Conservation (phyloP, 1,140 invertebrate species). For the Bombus polaris region DNA sequence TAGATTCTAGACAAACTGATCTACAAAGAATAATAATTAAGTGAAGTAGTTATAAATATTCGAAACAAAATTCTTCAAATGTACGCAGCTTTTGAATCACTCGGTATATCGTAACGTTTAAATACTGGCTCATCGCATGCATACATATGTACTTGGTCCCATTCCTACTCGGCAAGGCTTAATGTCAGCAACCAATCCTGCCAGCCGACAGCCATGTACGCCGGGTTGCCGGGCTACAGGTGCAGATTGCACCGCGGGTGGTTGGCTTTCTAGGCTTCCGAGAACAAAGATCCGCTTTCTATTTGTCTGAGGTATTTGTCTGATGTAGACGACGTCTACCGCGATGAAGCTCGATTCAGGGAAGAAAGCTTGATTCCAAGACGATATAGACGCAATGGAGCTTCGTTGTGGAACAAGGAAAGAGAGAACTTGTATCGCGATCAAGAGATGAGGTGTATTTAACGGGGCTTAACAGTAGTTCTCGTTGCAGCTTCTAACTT, state of each 20-base stretch:
- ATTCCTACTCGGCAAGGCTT: neutral
- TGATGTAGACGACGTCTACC: neutral
- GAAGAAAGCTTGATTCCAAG: neutral
- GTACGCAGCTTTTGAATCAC: neutral
- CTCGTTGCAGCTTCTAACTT: neutral
- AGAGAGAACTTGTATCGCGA: neutral
- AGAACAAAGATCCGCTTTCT: conserved; percentile 26
- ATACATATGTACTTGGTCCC: neutral
- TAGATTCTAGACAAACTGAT: neutral
- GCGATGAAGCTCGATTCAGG: conserved; percentile 8
- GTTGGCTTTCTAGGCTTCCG: conserved; percentile 21
- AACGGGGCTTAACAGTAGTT: no score
- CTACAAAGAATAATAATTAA: neutral
- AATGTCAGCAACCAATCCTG: conserved; percentile 1
- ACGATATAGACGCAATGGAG: neutral
- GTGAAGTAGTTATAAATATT: neutral
- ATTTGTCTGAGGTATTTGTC: conserved; percentile 30
- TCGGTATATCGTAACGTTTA: neutral
- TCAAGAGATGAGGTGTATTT: neutral
- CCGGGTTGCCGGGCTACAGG: conserved; percentile 35
- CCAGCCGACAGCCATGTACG: neutral
- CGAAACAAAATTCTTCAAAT: neutral
- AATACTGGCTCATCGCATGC: neutral
- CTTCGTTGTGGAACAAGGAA: neutral
- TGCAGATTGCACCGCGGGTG: conserved; percentile 15